phyloP scores from a whole-genome alignment of 2,113 vertebrate species.

The Anolis carolinensis region DNA sequence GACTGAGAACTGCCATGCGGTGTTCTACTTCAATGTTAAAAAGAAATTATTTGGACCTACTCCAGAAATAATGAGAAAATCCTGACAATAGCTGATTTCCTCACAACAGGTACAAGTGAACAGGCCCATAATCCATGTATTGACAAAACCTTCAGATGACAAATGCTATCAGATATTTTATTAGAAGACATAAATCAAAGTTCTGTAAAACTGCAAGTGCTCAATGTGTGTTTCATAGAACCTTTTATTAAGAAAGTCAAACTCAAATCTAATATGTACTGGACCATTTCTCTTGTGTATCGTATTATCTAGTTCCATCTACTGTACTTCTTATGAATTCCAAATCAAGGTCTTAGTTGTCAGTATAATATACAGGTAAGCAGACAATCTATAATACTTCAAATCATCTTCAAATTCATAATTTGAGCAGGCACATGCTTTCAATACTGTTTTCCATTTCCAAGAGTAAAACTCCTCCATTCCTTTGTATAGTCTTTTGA shows the following conservation, averaged over 20 bases:
- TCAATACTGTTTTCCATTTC: not conserved
- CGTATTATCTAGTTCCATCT: not conserved
- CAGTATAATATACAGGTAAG: not conserved
- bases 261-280: not conserved
- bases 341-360: not conserved
- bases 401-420: not conserved
- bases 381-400: too few relatives aligned
- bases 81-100: not conserved
- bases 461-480: not conserved
- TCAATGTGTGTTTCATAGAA: not conserved
- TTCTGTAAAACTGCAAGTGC: not conserved
- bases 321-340: not conserved
- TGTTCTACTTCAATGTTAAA: not conserved
- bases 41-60: not conserved
- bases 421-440: conserved; percentile 7
- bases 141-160: not conserved
- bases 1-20: too few relatives aligned
- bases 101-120: not conserved
- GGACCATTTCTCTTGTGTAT: not conserved
- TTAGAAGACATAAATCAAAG: not conserved
- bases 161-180: not conserved
- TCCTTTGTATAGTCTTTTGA: too few relatives aligned
- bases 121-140: not conserved
- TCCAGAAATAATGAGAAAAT: not conserved
- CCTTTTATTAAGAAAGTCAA: not conserved